Evolutionary conservation across 2,797 vertebrate species (phyloP).

Genomic region (Sarcoramphus papa): DNA sequence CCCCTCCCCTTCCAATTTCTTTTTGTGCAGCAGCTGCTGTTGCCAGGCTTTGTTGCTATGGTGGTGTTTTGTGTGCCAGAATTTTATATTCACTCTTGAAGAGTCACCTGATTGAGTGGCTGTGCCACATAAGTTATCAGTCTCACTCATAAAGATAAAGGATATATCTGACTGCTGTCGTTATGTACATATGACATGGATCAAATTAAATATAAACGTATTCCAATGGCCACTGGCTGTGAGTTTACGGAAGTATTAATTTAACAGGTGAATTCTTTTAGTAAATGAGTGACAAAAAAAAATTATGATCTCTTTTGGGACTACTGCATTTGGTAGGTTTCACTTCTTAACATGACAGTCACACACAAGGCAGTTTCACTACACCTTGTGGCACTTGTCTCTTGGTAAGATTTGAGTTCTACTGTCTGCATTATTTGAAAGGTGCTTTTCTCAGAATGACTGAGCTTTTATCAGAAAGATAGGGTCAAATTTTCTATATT

Average conservation of each 20-base stretch:
- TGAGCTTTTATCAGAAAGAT: not conserved
- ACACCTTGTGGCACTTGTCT: not conserved
- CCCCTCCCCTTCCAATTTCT: conserved; percentile 5
- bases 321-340: not conserved
- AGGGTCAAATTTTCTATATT: not conserved
- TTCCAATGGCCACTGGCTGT: not conserved
- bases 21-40: conserved; percentile 8
- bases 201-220: not conserved
- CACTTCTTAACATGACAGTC: not conserved
- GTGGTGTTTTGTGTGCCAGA: conserved; percentile 37
- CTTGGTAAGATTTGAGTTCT: not conserved
- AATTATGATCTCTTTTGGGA: not conserved
- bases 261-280: not conserved
- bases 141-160: not conserved
- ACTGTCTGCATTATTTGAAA: not conserved
- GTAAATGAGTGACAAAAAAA: not conserved
- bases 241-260: not conserved
- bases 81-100: conserved; percentile 33
- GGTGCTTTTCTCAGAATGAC: not conserved
- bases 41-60: conserved; percentile 57
- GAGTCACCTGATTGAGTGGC: conserved; percentile 30
- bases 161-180: not conserved
- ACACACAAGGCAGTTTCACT: not conserved
- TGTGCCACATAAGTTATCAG: conserved; percentile 5
- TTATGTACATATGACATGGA: not conserved